phyloP scores from a whole-genome alignment of 2,797 vertebrate genomes.

The Sebastes nivosus region DNA sequence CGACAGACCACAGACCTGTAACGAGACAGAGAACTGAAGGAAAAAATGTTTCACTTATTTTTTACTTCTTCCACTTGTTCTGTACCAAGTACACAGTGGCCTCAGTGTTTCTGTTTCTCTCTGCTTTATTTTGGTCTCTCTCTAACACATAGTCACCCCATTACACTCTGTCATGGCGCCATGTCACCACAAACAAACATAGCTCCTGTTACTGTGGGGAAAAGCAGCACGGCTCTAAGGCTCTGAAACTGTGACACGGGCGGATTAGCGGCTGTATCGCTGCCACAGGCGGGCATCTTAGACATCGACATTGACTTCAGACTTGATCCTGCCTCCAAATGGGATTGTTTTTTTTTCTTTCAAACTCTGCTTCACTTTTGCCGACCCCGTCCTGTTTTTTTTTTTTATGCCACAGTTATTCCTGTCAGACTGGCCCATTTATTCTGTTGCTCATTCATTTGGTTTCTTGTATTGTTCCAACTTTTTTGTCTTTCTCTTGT shows the following conservation, averaged over 20 bases:
- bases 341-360: neutral
- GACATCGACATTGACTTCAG: slow-evolving; percentile 3
- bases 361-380: neutral
- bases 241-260: slow-evolving; percentile 37
- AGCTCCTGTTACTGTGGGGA: slow-evolving; percentile 58
- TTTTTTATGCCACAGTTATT: neutral
- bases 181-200: slow-evolving; percentile 65
- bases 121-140: slow-evolving; percentile 38
- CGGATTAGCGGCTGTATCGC: slow-evolving; percentile 24
- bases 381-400: neutral
- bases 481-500: neutral
- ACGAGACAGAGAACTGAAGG: neutral
- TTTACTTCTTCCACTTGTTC: slow-evolving; percentile 1
- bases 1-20: neutral
- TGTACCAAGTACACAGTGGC: slow-evolving; percentile 2
- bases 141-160: slow-evolving; percentile 36
- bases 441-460: neutral
- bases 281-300: slow-evolving; percentile 27
- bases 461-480: neutral
- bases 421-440: neutral
- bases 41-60: slow-evolving; percentile 6
- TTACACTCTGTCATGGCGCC: slow-evolving; percentile 46
- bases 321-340: neutral
- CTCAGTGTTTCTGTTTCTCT: slow-evolving; percentile 24
- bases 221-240: slow-evolving; percentile 19